phyloP scores from a whole-genome alignment of 2,113 vertebrate genomes.

The Alaudala cheleensis region DNA sequence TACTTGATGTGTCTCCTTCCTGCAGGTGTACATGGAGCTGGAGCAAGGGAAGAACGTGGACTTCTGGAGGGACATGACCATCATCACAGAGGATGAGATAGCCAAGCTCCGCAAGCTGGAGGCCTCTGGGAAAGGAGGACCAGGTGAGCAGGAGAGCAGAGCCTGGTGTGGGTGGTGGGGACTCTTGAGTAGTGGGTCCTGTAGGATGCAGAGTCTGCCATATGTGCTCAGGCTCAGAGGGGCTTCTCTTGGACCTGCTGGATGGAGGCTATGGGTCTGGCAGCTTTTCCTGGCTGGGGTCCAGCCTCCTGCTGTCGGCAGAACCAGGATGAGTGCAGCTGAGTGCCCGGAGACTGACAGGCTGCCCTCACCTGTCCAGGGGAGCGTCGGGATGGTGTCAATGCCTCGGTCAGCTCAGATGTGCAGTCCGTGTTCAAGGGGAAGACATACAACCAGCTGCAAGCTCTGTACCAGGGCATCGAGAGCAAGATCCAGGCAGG shows the following conservation, averaged over 20 bases:
- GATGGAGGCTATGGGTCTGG: background rate
- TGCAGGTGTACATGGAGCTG: conserved; percentile 96
- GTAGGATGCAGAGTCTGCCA: accelerated
- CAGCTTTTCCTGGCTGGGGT: background rate
- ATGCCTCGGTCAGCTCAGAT: conserved; percentile 91
- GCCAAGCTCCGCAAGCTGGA: conserved; percentile 94
- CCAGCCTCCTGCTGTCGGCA: accelerated
- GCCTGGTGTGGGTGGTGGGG: background rate
- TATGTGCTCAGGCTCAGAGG: accelerated
- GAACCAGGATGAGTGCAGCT: background rate
- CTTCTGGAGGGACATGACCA: conserved; percentile 99
- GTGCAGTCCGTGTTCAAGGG: conserved; percentile 96
- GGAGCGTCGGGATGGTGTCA: conserved; percentile 94
- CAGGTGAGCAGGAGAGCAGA: conserved; percentile 72
- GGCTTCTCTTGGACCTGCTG: background rate
- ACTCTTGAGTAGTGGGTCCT: background rate
- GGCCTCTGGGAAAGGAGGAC: conserved; percentile 93
- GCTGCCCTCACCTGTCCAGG: conserved; percentile 60
- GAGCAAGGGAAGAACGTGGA: conserved; percentile 97
- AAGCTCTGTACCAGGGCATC: conserved; percentile 91
- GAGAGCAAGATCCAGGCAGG: conserved; percentile 90
- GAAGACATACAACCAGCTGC: conserved; percentile 96
- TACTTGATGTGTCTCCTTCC: background rate
- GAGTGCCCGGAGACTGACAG: accelerated
- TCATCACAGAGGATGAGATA: conserved; percentile 96